Evolutionary conservation across 2,113 vertebrate genomes (phyloP).

Genomic region (Mesocricetus auratus): DNA sequence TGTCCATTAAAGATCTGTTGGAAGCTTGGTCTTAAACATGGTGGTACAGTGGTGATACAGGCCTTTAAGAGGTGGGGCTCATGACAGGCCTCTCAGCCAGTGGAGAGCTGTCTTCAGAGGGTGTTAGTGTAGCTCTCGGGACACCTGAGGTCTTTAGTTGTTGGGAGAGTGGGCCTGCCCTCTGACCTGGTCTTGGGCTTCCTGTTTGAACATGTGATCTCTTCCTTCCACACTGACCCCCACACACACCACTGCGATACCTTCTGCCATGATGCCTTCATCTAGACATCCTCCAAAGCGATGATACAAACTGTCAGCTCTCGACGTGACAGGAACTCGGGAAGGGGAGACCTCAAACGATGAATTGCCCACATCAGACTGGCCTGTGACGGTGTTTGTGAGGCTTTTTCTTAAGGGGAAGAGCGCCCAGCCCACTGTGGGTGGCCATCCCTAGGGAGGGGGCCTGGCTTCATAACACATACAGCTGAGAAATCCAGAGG

Average conservation of each 20-base stretch:
- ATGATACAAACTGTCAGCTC: neutral
- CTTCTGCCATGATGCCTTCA: neutral
- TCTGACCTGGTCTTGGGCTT: neutral
- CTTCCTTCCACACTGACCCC: too few species aligned
- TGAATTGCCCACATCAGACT: neutral
- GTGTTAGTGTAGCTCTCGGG: neutral
- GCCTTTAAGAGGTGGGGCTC: neutral
- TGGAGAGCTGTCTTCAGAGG: neutral
- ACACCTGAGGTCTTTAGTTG: neutral
- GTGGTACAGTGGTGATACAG: too few species aligned
- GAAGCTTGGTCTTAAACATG: neutral
- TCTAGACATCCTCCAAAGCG: neutral
- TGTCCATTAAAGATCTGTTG: neutral
- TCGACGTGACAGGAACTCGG: neutral
- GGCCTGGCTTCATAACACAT: neutral
- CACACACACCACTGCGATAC: neutral
- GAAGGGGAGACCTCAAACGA: neutral
- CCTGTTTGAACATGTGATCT: neutral
- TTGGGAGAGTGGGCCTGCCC: neutral
- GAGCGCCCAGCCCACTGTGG: neutral
- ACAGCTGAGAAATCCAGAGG: neutral
- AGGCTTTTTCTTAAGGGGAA: neutral
- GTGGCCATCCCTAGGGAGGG: neutral
- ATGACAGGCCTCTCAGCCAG: too few species aligned
- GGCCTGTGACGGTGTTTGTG: neutral